phyloP scores from a whole-genome alignment of 1,140 invertebrate genomes.

The Pectinophora gossypiella region DNA sequence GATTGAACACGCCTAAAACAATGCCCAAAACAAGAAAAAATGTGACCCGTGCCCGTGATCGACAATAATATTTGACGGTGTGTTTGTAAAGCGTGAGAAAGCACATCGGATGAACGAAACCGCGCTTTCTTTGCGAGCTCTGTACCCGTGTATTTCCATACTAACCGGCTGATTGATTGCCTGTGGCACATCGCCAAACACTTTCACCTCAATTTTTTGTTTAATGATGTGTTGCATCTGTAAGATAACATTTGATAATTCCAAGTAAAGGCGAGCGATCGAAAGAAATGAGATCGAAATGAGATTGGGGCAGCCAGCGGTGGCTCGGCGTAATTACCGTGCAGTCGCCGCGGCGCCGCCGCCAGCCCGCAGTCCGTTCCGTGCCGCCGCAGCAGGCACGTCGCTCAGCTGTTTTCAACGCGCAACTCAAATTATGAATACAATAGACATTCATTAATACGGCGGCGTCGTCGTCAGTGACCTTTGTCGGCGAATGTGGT shows the following conservation, averaged over 20 bases:
- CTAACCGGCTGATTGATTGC: slow-evolving; percentile 28
- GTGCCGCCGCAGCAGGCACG: slow-evolving; percentile 46
- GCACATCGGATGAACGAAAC: slow-evolving; percentile 11
- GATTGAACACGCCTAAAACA: too few species aligned
- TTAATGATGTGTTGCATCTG: slow-evolving; percentile 25
- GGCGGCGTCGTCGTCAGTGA: slow-evolving; percentile 36
- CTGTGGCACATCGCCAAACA: slow-evolving; percentile 20
- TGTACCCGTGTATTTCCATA: slow-evolving; percentile 15
- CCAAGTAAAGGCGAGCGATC: slow-evolving; percentile 46
- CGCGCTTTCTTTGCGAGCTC: slow-evolving; percentile 13
- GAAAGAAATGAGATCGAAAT: slow-evolving; percentile 59
- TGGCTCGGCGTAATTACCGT: slow-evolving; percentile 45
- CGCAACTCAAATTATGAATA: slow-evolving; percentile 39
- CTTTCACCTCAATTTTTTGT: slow-evolving; percentile 54
- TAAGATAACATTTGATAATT: slow-evolving; percentile 50
- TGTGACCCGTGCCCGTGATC: too few species aligned
- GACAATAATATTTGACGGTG: neutral
- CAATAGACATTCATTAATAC: slow-evolving; percentile 29
- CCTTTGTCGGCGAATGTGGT: slow-evolving; percentile 29
- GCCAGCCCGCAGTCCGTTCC: slow-evolving; percentile 38
- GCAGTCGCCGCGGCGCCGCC: slow-evolving; percentile 21
- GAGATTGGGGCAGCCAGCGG: slow-evolving; percentile 42
- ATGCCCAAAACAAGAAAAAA: too few species aligned
- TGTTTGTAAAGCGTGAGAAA: slow-evolving; percentile 15
- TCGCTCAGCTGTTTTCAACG: slow-evolving; percentile 16